A percentile compares a stretch with the other conserved stretches of the same genome.
Evolutionary conservation across 2,888 invertebrate genomes (phyloP).

Genomic region (Idaea aversata): DNA sequence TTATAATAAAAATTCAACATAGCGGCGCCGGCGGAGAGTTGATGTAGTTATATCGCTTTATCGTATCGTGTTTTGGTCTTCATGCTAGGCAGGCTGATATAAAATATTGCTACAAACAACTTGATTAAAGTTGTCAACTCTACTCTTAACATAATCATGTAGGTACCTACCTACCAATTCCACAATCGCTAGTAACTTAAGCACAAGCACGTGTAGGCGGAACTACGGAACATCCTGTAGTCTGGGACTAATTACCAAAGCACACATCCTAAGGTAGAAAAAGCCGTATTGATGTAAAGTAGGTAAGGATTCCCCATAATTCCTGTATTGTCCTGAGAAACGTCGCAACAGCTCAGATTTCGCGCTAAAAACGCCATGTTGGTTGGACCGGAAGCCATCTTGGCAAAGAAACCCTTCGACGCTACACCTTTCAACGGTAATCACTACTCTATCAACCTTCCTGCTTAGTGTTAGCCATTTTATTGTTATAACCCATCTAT

Average conservation of each 20-base stretch:
- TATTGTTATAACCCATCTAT: no score
- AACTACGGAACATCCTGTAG: not conserved
- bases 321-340: constrained; percentile 63
- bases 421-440: not conserved
- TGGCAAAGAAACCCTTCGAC: constrained; percentile 45
- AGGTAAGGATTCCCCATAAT: constrained; percentile 68
- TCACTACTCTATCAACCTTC: not conserved
- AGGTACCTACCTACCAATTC: no score
- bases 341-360: constrained; percentile 66
- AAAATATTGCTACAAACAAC: no score
- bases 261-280: constrained; percentile 2
- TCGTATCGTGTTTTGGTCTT: no score
- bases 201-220: not conserved
- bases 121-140: no score
- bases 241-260: not conserved
- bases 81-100: no score
- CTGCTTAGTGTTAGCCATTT: not conserved
- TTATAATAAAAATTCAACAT: no score
- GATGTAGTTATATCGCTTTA: no score
- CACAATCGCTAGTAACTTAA: no score
- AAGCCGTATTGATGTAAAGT: constrained; percentile 31
- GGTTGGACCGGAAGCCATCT: constrained; percentile 41
- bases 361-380: constrained; percentile 41
- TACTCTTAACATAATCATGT: no score
- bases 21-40: no score